Base-by-base conservation (phyloP, 92 coral and sea anemone species). In the Palythoa grandiflora region DNA sequence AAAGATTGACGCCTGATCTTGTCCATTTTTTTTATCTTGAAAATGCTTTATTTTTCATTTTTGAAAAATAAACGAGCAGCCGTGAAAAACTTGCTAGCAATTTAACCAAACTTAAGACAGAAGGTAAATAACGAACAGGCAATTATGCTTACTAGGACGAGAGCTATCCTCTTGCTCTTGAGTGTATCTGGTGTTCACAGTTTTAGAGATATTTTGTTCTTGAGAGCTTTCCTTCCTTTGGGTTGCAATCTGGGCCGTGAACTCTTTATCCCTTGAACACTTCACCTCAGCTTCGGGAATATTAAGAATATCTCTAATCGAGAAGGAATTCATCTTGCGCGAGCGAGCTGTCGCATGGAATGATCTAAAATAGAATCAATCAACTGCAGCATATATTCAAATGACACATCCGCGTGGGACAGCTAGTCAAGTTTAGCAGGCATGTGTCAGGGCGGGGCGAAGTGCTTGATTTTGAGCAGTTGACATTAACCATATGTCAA, bases 371-470 rank as follows among this genome's bases (percentile, higher is more conserved):
- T 81, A 81, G 86, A 81, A 54, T 66, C 86, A 63, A 81, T 81
- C 86, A 81, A 17, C 75, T 66, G 73, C 86, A 65, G 54, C 74
- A 37, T 66, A 81, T 81, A 81, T 81, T 81, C 86, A 81, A 66
- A 66, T 81, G 86, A 81, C 86, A 81, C 53, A 81, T 81, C 86
- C 86, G 86, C 86, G 86, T 81, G 86, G 86, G 86, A 81, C 86
- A 81, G 86, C 86, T 81, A 81, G 86, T 81, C 86, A 77, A 77
- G 68, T 77, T 52, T 77, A 77, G 83, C 83, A 66, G 86, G 59
- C 86, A 81, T 81, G 86, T 81, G 86, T 81, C 86, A 81, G 86
- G 86, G 86, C 75, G 86, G 86, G 75, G 86, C 86, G 75, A 81
- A 65, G 86, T 81, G 61, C 86, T 81, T 81, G 75, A 81, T 60